A percentile compares a stretch with the other conserved stretches of the same genome.
phyloP scores from a whole-genome alignment of 2,113 vertebrate genomes.

The Echinops telfairi region DNA sequence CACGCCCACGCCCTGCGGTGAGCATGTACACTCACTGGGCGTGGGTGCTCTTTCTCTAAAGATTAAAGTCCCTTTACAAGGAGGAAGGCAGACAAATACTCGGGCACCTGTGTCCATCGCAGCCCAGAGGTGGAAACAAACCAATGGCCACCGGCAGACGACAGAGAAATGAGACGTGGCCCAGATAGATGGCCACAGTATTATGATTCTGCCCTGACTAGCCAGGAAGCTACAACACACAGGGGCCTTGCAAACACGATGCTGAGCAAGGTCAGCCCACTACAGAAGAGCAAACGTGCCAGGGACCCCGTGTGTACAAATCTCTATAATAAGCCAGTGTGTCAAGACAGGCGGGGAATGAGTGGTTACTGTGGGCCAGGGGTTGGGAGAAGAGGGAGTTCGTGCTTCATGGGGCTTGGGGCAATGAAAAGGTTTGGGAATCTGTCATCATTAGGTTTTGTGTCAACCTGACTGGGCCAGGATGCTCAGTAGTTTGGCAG shows the following conservation, averaged over 20 bases:
- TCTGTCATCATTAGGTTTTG: no score
- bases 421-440: neutral
- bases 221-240: no score
- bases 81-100: neutral
- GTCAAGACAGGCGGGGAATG: neutral
- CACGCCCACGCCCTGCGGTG: no score
- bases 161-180: neutral
- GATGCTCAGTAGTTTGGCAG: no score
- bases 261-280: neutral
- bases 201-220: no score
- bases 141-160: neutral
- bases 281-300: neutral
- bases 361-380: neutral
- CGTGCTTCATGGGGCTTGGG: neutral
- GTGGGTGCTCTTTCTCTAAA: slow-evolving; percentile 33
- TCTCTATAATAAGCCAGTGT: neutral
- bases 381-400: neutral
- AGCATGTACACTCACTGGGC: no score
- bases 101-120: neutral
- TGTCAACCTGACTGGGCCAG: no score
- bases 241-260: no score
- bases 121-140: neutral
- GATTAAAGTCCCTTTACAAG: neutral
- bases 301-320: neutral
- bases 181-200: no score